A percentile compares a stretch with the other conserved stretches of the same genome.
These are phyloP conservation scores for Empidonax alnorum DNA, from an alignment of 2,113 vertebrate species.

Conservation along the genomic window DNA sequence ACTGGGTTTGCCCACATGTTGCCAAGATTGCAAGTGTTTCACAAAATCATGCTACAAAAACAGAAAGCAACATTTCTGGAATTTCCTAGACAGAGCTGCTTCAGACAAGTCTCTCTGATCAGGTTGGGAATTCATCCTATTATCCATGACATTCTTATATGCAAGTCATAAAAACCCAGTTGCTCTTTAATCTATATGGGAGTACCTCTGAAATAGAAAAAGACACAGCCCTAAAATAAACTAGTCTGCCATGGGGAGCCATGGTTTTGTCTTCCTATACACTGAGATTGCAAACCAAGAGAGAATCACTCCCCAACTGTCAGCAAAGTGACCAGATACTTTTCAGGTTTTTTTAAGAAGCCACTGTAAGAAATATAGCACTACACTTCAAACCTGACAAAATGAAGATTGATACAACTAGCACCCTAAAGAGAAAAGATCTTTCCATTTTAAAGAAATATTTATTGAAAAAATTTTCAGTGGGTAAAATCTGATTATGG, in stretches of 20 bases:
- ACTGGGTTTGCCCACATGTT: fast-evolving
- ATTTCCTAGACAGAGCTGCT: background rate
- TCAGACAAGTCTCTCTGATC: background rate
- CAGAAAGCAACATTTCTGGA: background rate
- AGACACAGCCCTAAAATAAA: background rate
- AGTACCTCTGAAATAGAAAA: background rate
- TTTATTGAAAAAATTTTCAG: background rate
- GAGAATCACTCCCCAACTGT: fast-evolving
- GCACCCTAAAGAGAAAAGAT: background rate
- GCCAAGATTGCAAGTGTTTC: background rate
- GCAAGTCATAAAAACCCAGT: background rate
- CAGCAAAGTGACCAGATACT: background rate
- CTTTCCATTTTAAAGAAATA: background rate
- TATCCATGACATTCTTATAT: fast-evolving
- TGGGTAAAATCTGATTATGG: background rate
- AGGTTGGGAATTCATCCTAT: background rate
- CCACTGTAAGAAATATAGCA: background rate
- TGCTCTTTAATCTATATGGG: background rate
- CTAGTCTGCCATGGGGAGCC: background rate
- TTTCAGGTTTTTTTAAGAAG: background rate
- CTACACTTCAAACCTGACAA: background rate
- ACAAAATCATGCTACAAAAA: background rate
- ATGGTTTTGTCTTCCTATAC: fast-evolving
- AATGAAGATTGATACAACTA: background rate
- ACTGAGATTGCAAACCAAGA: background rate